phyloP scores from a whole-genome alignment of 2,888 invertebrate species.

The Eledone cirrhosa region DNA sequence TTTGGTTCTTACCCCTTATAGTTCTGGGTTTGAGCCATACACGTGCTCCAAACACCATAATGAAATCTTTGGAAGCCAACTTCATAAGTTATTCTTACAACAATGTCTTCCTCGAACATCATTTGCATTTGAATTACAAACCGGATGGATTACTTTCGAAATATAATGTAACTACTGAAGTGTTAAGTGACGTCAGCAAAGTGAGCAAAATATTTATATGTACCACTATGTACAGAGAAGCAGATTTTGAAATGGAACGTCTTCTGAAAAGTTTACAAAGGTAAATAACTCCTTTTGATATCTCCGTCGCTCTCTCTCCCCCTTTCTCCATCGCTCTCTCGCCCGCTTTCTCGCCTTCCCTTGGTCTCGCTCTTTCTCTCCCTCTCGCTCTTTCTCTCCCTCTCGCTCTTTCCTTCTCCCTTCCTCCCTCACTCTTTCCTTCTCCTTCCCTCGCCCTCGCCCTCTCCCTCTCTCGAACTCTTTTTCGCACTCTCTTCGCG shows the following conservation, averaged over 20 bases:
- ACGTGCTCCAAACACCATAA: conserved; percentile 32
- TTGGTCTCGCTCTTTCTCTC: no score
- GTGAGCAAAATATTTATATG: conserved; percentile 41
- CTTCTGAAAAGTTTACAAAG: conserved; percentile 37
- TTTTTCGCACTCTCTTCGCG: no score
- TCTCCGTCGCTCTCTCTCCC: no score
- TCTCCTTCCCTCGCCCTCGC: no score
- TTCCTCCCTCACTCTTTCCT: no score
- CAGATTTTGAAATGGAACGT: conserved; percentile 45
- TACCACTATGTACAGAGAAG: conserved; percentile 45
- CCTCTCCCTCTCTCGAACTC: no score
- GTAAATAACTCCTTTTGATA: background rate
- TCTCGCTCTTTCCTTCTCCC: no score
- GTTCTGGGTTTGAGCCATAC: conserved; percentile 33
- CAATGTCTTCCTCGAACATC: conserved; percentile 42
- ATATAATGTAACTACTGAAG: conserved; percentile 10
- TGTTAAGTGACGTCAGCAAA: background rate
- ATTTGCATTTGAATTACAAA: conserved; percentile 38
- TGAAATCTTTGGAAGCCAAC: conserved; percentile 43
- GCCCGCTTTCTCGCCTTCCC: background rate
- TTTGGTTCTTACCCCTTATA: conserved; percentile 42
- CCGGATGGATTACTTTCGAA: conserved; percentile 35
- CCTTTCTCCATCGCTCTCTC: background rate
- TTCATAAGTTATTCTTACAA: conserved; percentile 41
- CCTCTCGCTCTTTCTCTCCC: no score